These are phyloP conservation scores for Heterocephalus glaber DNA, from an alignment of 2,113 vertebrate genomes.

Conservation along the genomic window DNA sequence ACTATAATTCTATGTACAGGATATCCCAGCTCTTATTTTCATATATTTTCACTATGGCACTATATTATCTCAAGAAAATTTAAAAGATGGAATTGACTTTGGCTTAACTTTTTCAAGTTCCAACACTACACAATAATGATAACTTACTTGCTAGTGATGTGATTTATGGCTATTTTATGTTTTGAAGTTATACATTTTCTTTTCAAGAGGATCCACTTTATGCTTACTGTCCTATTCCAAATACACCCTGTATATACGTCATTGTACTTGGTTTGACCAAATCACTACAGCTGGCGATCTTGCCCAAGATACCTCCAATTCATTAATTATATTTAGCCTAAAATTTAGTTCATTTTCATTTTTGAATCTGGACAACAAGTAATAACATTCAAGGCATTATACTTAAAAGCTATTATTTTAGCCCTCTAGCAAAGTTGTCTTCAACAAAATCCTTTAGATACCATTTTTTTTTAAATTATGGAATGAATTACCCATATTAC, in stretches of 20 bases:
- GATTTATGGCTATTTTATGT: slow-evolving; percentile 56
- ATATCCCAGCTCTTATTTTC: slow-evolving; percentile 59
- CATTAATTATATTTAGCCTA: slow-evolving; percentile 80
- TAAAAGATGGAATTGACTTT: slow-evolving; percentile 68
- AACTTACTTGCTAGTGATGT: slow-evolving; percentile 42
- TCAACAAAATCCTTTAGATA: slow-evolving; percentile 74
- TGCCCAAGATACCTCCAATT: slow-evolving; percentile 76
- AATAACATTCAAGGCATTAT: slow-evolving; percentile 74
- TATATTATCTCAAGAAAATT: slow-evolving; percentile 62
- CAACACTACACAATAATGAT: slow-evolving; percentile 65
- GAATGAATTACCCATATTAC: slow-evolving; percentile 80
- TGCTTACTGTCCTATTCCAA: slow-evolving; percentile 26
- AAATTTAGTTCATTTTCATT: slow-evolving; percentile 82
- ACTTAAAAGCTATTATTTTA: slow-evolving; percentile 70
- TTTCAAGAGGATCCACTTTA: not conserved
- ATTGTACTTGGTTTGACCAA: slow-evolving; percentile 80
- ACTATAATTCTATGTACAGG: slow-evolving; percentile 69
- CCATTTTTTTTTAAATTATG: slow-evolving; percentile 74
- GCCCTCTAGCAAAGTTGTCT: slow-evolving; percentile 51
- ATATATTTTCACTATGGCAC: slow-evolving; percentile 57
- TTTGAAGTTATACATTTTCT: slow-evolving; percentile 48
- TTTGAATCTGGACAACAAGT: slow-evolving; percentile 72
- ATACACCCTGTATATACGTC: not conserved
- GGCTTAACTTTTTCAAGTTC: slow-evolving; percentile 76
- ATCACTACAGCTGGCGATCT: slow-evolving; percentile 76